Base-by-base conservation (phyloP, 2,113 vertebrate genomes). In the Holacanthus passer region DNA sequence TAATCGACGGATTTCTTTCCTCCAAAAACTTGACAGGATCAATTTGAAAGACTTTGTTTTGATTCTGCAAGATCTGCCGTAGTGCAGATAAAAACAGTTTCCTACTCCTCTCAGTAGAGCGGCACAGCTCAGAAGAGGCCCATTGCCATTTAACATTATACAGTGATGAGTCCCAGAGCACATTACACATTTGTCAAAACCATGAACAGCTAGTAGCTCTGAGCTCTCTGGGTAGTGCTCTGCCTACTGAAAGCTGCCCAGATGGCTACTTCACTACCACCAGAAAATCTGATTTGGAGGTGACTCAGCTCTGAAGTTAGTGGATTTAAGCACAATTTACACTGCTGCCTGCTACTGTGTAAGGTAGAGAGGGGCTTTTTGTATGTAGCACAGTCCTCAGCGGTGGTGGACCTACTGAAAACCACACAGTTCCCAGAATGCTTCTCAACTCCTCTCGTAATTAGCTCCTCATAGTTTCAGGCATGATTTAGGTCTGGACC, bases 401-500 rank as follows among this genome's bases (percentile, higher is more conserved):
- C 52, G 59, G 63, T 50, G 65, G 48, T 63, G 64, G 76, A 81
- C 63, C 45, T 43, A 35, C 60, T 71, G 75, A 85, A 92, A 89
- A 82, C 62, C 72, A 68, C 85, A 74, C 73, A 43, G 83, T 73
- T 83, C 79, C 71, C 53, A 63, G 82, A 56, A 88, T 74, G 53
- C 67, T 77, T 70, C 70, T 86, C 77, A 74, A 70, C 89, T 90
- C 84, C 88, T 90, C 84, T 88, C 67, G 71, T 89, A 91, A 92
- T 91, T 90, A 94, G 85, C 76, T 79, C 24, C 83, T 89, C 47
- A 10, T 77, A 87, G 79, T 85, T 88, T 69, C 76, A 84, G 81
- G 75, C 85, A 87, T 93, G 91, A 93, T 93, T 95, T 93, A 90
- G 80, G 56, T 78, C 86, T 31, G 55, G 55, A 76, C 69, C 77